phyloP scores from a whole-genome alignment of 2,888 invertebrate genomes.

The Auanema freiburgensis region DNA sequence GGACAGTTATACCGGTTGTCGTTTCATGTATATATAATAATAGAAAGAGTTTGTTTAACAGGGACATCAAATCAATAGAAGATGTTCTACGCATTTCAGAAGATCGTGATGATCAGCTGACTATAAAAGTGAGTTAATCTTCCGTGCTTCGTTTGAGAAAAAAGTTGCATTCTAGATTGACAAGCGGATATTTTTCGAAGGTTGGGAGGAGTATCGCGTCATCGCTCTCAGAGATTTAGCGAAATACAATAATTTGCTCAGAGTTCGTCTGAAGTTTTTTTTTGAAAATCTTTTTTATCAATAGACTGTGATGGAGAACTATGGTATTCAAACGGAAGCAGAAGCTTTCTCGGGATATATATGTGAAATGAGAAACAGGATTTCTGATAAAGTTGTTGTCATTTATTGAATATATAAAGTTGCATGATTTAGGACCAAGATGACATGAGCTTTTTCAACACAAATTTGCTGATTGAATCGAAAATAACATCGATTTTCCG shows the following conservation, averaged over 20 bases:
- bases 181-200: conserved; percentile 10
- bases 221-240: conserved; percentile 26
- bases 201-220: conserved; percentile 24
- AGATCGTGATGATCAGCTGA: conserved; percentile 37
- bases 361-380: conserved; percentile 51
- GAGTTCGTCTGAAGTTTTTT: conserved; percentile 21
- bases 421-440: conserved; percentile 49
- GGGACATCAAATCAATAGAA: conserved; percentile 50
- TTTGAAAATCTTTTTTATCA: background rate
- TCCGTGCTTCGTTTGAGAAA: background rate
- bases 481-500: conserved; percentile 38
- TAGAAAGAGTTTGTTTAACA: too few relatives aligned
- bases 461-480: conserved; percentile 57
- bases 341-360: conserved; percentile 60
- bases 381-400: conserved; percentile 47
- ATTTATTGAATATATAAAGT: background rate
- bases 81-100: conserved; percentile 49
- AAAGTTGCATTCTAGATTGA: conserved; percentile 9
- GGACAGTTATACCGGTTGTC: conserved; percentile 56
- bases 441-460: conserved; percentile 60
- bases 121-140: conserved; percentile 20
- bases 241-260: conserved; percentile 34
- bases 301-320: conserved; percentile 51
- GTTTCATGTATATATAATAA: background rate
- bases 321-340: conserved; percentile 60